phyloP scores from a whole-genome alignment of 2,113 vertebrate species.

The Genyomyrus donnyi region DNA sequence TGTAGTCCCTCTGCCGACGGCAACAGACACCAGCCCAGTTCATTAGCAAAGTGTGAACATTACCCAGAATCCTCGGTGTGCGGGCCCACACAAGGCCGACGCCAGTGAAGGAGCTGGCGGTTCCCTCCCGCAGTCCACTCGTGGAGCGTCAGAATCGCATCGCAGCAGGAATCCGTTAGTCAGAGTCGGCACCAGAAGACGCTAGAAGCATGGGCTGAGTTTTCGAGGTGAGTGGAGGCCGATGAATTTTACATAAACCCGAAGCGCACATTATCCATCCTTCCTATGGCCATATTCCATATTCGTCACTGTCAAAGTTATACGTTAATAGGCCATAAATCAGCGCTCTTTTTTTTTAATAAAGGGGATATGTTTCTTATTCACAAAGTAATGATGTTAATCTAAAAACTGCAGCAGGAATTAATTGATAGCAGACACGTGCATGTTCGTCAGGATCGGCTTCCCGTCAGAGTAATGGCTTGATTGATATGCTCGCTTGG shows the following conservation, averaged over 20 bases:
- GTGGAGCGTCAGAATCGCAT: conserved; percentile 28
- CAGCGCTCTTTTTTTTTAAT: conserved; percentile 38
- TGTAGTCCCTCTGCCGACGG: not conserved
- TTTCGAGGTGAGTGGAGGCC: conserved; percentile 11
- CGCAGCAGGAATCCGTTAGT: conserved; percentile 52
- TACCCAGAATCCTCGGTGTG: conserved; percentile 9
- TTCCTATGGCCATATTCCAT: conserved; percentile 44
- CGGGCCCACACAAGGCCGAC: not conserved
- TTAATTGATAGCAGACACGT: conserved; percentile 33
- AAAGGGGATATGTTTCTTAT: conserved; percentile 48
- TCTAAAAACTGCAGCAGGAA: conserved; percentile 37
- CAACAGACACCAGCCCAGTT: not conserved
- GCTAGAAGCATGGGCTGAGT: not conserved
- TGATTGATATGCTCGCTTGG: conserved; percentile 29
- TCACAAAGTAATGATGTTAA: conserved; percentile 48
- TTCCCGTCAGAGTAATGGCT: conserved; percentile 44
- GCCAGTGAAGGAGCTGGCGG: not conserved
- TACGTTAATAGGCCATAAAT: conserved; percentile 51
- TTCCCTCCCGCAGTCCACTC: not conserved
- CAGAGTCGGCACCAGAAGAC: conserved; percentile 40
- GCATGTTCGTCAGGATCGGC: conserved; percentile 30
- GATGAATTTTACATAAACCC: conserved; percentile 50
- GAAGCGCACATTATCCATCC: conserved; percentile 51
- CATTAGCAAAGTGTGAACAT: not conserved
- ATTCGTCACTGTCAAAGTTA: conserved; percentile 59